Base-by-base conservation (phyloP, 1,140 invertebrate genomes). In the Drosophila pectinifera region DNA sequence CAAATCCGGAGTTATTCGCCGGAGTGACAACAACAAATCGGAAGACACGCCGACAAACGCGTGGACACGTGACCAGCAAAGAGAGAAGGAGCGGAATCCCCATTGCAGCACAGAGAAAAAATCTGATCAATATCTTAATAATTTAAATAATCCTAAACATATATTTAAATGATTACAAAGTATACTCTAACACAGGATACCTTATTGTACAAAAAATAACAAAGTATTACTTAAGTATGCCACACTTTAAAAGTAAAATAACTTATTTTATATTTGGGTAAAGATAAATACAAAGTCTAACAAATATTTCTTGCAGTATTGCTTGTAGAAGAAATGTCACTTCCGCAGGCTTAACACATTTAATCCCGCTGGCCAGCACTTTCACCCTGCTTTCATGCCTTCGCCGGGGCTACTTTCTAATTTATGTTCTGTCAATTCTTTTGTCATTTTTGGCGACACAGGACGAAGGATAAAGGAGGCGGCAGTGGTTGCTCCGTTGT, bases 391-490 rank as follows among this genome's bases (percentile, higher is more conserved):
- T 31, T 28, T 41, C 59, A 45, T 39, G 64, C 36, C 24, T 39
- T 31, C 36, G 16, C 41, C 14, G 62, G 62, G 34, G 61, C 79
- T 67, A 78, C 84, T 80, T 72, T 89, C 79, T 77, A 83, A 80
- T 83, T 89, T 84, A 83, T 83, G 61, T 68, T 48, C 80, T 89
- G 73, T 80, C 76, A 83, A 85, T 86, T 85, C 82, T 86, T 79
- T 85, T 85, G 80, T 89, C 84, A 72, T 72, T 70, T 70, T 61
- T 45, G 62, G 70, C 56, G 62, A 56, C 78, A 70, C 55, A 56
- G 46, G 13, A 39, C 5, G 13, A 20, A 38, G 62, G 39, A 45
- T 8, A 63, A 26, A 55, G 39, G 24, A 38, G 26, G 41, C 36
- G 28, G 34, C 42, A 34, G 63, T 46, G 46, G 61, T 39, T 34